These are phyloP conservation scores for Brachystomella parvula DNA, from an alignment of 1,140 invertebrate species.

Conservation along the genomic window DNA sequence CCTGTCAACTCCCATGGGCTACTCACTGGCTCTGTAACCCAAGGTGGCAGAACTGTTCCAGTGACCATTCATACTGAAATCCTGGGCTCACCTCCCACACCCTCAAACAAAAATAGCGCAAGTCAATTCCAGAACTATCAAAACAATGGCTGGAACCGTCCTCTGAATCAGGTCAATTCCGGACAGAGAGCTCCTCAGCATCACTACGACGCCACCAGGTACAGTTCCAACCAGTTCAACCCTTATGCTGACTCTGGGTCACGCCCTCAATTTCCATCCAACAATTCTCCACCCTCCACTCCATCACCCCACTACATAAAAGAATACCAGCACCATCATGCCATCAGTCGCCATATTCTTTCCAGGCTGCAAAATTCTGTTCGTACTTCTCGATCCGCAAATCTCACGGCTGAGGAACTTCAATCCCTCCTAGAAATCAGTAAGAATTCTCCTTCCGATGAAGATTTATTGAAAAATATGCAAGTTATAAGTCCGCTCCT, in stretches of 20 bases:
- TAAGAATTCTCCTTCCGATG: neutral
- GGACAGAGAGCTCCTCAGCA: neutral
- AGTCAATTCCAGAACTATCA: neutral
- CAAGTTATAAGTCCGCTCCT: neutral
- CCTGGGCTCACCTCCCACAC: neutral
- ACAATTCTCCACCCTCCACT: neutral
- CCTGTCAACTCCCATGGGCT: too few species aligned
- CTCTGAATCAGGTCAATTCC: neutral
- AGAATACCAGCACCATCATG: constrained; percentile 16
- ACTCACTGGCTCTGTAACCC: neutral
- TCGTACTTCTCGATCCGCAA: neutral
- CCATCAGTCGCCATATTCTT: constrained; percentile 6
- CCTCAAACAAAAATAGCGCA: neutral
- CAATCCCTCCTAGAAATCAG: neutral
- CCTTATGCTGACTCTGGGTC: neutral
- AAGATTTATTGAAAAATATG: neutral
- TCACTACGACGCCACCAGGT: neutral
- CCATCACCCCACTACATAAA: neutral
- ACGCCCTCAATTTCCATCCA: neutral
- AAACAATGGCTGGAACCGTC: neutral
- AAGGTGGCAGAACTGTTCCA: neutral
- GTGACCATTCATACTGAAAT: neutral
- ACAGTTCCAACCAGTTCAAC: constrained; percentile 2
- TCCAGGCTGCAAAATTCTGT: constrained; percentile 3
- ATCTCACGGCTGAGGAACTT: neutral